Conservation (phyloP, 2,113 vertebrate genomes). For the Sigmodon hispidus region DNA sequence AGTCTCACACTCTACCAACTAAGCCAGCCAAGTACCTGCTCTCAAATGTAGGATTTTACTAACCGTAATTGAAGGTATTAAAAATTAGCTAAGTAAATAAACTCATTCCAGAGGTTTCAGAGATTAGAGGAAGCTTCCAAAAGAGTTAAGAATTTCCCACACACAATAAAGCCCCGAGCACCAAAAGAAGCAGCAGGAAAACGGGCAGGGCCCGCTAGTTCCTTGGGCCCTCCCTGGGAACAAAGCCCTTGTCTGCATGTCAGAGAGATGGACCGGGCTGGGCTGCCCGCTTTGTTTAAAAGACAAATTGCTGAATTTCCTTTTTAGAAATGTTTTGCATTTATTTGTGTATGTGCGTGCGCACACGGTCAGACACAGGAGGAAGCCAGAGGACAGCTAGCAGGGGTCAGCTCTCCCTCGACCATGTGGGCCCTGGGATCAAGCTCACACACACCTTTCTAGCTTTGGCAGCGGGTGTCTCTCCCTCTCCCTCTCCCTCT, state of each 20-base stretch:
- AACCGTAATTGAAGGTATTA: background rate
- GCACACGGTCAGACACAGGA: background rate
- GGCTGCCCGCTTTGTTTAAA: background rate
- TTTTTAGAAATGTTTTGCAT: background rate
- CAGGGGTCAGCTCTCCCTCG: background rate
- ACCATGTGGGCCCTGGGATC: background rate
- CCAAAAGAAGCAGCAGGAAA: background rate
- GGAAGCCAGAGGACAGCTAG: background rate
- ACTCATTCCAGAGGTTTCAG: background rate
- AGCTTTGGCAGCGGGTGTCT: background rate
- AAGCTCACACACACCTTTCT: background rate
- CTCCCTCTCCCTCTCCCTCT: background rate
- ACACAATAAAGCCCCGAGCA: background rate
- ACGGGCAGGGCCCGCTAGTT: background rate
- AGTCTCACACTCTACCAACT: slow-evolving; percentile 96
- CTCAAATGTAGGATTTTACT: background rate
- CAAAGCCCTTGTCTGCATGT: background rate
- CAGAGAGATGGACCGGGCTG: background rate
- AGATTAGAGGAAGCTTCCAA: background rate
- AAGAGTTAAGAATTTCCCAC: background rate
- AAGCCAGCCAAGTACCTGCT: slow-evolving; percentile 85
- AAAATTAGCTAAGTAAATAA: background rate
- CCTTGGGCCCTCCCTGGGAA: background rate
- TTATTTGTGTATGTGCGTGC: background rate
- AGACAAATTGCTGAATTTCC: background rate